Evolutionary conservation across 2,113 vertebrate genomes (phyloP).

Genomic region (Reinhardtius hippoglossoides): DNA sequence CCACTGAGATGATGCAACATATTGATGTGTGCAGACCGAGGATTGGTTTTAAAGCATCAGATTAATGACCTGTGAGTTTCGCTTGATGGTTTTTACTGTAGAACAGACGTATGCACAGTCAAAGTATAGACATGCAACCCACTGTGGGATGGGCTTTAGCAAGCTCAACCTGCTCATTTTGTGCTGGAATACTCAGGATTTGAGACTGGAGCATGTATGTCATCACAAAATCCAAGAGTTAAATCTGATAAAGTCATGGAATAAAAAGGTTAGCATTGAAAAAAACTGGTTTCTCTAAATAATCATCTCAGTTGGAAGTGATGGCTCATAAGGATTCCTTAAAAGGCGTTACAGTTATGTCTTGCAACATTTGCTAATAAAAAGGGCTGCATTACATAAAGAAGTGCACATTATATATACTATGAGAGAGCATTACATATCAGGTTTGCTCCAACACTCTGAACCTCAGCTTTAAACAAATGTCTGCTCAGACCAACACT

Average conservation of each 20-base stretch:
- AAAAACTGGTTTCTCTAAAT: not conserved
- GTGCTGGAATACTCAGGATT: not conserved
- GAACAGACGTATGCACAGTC: not conserved
- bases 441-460: slow-evolving; percentile 24
- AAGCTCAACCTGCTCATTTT: slow-evolving; percentile 20
- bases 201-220: slow-evolving; percentile 6
- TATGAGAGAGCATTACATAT: slow-evolving; percentile 23
- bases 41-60: too few species aligned
- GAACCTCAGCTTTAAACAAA: slow-evolving; percentile 53
- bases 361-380: not conserved
- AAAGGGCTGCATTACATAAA: slow-evolving; percentile 9
- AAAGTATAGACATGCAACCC: not conserved
- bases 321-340: not conserved
- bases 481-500: slow-evolving; percentile 61
- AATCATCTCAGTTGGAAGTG: not conserved
- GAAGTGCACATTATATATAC: not conserved
- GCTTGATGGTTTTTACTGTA: not conserved
- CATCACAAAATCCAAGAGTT: slow-evolving; percentile 6
- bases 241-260: slow-evolving; percentile 15
- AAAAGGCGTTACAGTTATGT: not conserved
- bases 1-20: not conserved
- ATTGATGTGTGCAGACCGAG: not conserved
- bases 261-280: slow-evolving; percentile 9
- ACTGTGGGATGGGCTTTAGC: not conserved
- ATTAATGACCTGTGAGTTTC: too few species aligned